Percentiles rank a stretch among this genome's conserved stretches.
Evolutionary conservation across 1,140 invertebrate genomes (phyloP).

Genomic region (Zaprionus vittiger): DNA sequence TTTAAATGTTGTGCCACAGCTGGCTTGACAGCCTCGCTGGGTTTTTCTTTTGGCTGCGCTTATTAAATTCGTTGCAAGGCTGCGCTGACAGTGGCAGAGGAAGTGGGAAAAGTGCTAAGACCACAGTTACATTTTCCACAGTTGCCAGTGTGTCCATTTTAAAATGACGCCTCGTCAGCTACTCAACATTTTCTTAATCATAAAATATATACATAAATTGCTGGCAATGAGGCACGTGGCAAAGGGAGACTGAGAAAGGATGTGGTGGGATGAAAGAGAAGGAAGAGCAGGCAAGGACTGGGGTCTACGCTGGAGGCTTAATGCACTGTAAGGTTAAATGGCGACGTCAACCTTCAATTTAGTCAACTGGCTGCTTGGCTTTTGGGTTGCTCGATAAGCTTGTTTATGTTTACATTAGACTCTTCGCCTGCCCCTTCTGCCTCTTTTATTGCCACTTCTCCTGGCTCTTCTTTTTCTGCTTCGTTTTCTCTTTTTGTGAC

Average conservation of each 20-base stretch:
- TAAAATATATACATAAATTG: constrained; percentile 34
- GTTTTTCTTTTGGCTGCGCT: constrained; percentile 7
- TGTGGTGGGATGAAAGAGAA: background rate
- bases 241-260: background rate
- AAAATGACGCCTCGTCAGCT: constrained; percentile 58
- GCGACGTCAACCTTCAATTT: constrained; percentile 67
- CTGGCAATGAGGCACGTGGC: constrained; percentile 1
- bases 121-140: constrained; percentile 17
- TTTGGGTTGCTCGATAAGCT: constrained; percentile 60
- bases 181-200: constrained; percentile 43
- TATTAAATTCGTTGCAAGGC: constrained; percentile 52
- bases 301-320: background rate
- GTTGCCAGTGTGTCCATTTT: constrained; percentile 24
- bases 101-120: constrained; percentile 21
- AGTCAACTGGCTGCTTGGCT: constrained; percentile 31
- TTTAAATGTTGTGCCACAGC: constrained; percentile 36
- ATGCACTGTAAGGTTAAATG: constrained; percentile 62
- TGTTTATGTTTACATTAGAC: constrained; percentile 75
- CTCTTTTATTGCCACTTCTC: background rate
- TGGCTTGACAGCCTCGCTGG: constrained; percentile 35
- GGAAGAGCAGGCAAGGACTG: background rate
- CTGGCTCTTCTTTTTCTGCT: background rate
- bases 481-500: constrained; percentile 36
- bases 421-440: background rate
- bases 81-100: constrained; percentile 11